These are phyloP conservation scores for Stichodactyla helianthus DNA, from an alignment of 64 coral and sea anemone species.

Conservation along the genomic window DNA sequence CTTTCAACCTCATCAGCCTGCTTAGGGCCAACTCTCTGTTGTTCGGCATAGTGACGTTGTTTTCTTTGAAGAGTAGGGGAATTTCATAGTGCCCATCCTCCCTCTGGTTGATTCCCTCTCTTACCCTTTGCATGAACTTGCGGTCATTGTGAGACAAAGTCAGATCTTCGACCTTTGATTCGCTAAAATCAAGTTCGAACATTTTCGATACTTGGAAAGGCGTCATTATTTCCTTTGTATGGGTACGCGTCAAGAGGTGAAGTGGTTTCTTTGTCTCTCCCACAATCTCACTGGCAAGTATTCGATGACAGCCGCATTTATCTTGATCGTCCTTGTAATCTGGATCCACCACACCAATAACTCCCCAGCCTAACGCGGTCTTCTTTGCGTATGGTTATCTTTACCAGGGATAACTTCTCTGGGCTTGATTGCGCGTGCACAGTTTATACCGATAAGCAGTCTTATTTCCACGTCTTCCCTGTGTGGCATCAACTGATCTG, in stretches of 20 bases:
- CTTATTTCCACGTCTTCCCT: slow-evolving; percentile 35
- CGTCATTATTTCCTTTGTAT: slow-evolving; percentile 21
- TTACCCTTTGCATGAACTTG: slow-evolving; percentile 10
- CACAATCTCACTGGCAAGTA: neutral
- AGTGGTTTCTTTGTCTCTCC: neutral
- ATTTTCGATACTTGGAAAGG: slow-evolving; percentile 18
- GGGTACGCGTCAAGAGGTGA: neutral
- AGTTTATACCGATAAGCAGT: slow-evolving; percentile 60
- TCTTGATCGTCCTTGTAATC: neutral
- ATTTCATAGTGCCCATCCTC: slow-evolving; percentile 47
- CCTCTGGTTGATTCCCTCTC: slow-evolving; percentile 8
- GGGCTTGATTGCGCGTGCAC: slow-evolving; percentile 55
- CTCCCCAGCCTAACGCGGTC: slow-evolving; percentile 48
- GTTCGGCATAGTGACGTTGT: slow-evolving; percentile 26
- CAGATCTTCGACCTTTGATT: neutral
- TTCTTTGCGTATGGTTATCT: slow-evolving; percentile 37
- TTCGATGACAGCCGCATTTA: neutral
- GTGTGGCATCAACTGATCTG: slow-evolving; percentile 29
- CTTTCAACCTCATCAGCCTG: slow-evolving; percentile 34
- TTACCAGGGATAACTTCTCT: slow-evolving; percentile 51
- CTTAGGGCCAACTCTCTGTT: slow-evolving; percentile 30
- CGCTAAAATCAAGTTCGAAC: slow-evolving; percentile 24
- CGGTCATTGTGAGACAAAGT: slow-evolving; percentile 24
- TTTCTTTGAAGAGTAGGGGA: slow-evolving; percentile 25
- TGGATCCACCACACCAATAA: neutral